Conservation (phyloP, 2,113 vertebrate species). For the Spermophilus dauricus region DNA sequence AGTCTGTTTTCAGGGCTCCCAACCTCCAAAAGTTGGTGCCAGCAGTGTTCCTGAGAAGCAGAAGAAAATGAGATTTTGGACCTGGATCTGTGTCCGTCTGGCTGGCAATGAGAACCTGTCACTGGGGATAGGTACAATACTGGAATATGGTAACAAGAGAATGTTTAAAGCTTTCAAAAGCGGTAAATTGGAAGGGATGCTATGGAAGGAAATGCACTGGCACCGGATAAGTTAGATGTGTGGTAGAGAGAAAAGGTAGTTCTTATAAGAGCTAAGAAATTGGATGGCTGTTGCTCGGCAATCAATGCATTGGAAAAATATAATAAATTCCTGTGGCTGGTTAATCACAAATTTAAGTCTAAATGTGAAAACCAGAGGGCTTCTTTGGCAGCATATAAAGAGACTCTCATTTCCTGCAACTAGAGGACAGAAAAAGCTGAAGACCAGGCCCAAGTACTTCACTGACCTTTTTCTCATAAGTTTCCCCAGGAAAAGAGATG, state of each 20-base stretch:
- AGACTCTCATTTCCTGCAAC: background rate
- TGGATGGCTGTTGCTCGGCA: background rate
- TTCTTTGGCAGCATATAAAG: background rate
- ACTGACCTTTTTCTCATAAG: background rate
- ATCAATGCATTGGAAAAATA: background rate
- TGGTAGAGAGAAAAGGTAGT: background rate
- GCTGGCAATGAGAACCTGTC: background rate
- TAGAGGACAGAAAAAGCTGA: conserved; percentile 3
- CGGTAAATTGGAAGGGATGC: background rate
- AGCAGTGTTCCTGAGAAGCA: background rate
- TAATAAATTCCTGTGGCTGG: background rate
- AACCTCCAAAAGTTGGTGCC: background rate
- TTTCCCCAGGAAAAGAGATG: background rate
- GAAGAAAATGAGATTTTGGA: background rate
- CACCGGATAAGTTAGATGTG: background rate
- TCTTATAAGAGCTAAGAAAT: conserved; percentile 44
- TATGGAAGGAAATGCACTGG: background rate
- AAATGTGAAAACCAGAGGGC: conserved; percentile 20
- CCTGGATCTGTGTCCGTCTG: background rate
- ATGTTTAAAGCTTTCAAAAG: background rate
- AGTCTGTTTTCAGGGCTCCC: background rate
- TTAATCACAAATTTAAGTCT: background rate
- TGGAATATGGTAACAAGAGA: background rate
- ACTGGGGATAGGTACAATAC: background rate
- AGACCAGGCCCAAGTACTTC: background rate